phyloP scores from a whole-genome alignment of 2,113 vertebrate genomes.

The Rallus limicola region DNA sequence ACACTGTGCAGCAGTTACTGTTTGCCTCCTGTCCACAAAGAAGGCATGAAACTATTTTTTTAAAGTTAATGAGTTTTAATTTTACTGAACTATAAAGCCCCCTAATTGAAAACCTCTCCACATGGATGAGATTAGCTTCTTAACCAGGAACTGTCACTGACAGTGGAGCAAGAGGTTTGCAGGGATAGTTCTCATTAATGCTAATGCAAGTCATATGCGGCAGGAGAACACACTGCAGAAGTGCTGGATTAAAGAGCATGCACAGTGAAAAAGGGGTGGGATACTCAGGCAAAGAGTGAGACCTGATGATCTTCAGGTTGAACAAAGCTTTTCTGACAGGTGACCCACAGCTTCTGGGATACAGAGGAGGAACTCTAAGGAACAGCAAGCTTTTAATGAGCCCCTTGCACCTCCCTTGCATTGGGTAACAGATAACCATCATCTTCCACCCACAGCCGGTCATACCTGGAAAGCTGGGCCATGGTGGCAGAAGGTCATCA shows the following conservation, averaged over 20 bases:
- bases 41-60: neutral
- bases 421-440: neutral
- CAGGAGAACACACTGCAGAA: neutral
- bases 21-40: neutral
- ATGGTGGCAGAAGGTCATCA: neutral
- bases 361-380: neutral
- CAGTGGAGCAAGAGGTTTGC: neutral
- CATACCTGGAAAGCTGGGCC: neutral
- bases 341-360: neutral
- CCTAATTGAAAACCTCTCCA: neutral
- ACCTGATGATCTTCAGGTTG: neutral
- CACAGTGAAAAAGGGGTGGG: neutral
- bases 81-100: neutral
- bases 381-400: neutral
- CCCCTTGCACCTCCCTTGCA: neutral
- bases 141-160: neutral
- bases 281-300: neutral
- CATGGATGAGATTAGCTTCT: slow-evolving; percentile 6
- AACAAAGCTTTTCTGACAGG: neutral
- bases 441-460: neutral
- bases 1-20: neutral
- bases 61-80: neutral
- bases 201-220: slow-evolving; percentile 9
- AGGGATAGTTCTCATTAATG: neutral
- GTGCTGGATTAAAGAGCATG: neutral